phyloP scores from a whole-genome alignment of 2,888 invertebrate genomes.

The Apodemia zela region DNA sequence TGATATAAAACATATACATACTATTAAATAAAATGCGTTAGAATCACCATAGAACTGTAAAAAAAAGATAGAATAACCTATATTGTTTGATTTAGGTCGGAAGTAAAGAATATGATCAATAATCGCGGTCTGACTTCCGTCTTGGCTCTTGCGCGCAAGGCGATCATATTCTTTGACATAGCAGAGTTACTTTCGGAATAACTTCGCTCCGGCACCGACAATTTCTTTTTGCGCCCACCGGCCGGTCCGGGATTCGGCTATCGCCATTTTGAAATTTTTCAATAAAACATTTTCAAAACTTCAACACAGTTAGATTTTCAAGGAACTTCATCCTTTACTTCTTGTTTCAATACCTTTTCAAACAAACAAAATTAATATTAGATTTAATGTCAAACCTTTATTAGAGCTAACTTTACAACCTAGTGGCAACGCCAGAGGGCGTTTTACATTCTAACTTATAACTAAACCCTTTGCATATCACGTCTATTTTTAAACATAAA shows the following conservation, averaged over 20 bases:
- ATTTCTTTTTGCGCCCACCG: slow-evolving; percentile 53
- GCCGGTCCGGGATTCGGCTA: slow-evolving; percentile 59
- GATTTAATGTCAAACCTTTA: slow-evolving; percentile 78
- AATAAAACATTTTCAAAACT: slow-evolving; percentile 78
- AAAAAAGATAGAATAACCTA: slow-evolving; percentile 25
- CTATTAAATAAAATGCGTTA: slow-evolving; percentile 53
- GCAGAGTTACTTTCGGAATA: slow-evolving; percentile 47
- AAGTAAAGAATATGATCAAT: slow-evolving; percentile 68
- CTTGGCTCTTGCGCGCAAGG: slow-evolving; percentile 51
- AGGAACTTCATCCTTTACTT: slow-evolving; percentile 89
- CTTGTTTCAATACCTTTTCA: slow-evolving; percentile 91
- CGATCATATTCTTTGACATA: slow-evolving; percentile 75
- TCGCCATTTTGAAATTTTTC: slow-evolving; percentile 69
- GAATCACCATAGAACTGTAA: slow-evolving; percentile 46
- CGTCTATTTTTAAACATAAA: slow-evolving; percentile 38
- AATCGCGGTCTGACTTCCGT: slow-evolving; percentile 52
- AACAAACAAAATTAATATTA: slow-evolving; percentile 89
- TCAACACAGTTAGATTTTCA: slow-evolving; percentile 79
- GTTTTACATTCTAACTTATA: slow-evolving; percentile 63
- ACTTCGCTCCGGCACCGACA: slow-evolving; percentile 54
- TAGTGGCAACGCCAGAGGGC: slow-evolving; percentile 61
- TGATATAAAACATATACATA: slow-evolving; percentile 58
- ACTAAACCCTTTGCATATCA: slow-evolving; percentile 56
- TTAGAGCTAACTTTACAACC: slow-evolving; percentile 71
- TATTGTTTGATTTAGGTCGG: slow-evolving; percentile 30